Evolutionary conservation across 2,113 vertebrate species (phyloP).

Genomic region (Scomber japonicus): DNA sequence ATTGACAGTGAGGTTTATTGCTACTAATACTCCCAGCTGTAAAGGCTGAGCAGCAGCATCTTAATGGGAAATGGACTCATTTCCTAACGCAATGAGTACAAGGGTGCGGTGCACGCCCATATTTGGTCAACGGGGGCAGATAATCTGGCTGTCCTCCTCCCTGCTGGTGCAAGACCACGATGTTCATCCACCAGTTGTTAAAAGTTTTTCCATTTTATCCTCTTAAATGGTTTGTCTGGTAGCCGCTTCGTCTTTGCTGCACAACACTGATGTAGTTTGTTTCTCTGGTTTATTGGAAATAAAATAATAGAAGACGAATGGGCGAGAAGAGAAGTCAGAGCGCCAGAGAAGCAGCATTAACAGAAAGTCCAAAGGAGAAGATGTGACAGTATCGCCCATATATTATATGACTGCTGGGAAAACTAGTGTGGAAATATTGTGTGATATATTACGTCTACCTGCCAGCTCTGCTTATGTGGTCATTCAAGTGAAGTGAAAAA

Average conservation of each 20-base stretch:
- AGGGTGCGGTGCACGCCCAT: slow-evolving; percentile 70
- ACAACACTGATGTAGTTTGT: neutral
- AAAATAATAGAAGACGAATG: neutral
- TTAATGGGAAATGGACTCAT: slow-evolving; percentile 81
- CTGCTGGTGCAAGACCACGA: slow-evolving; percentile 2
- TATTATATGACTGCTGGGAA: neutral
- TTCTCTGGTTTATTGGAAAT: neutral
- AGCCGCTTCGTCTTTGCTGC: neutral
- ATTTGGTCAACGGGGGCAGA: slow-evolving; percentile 71
- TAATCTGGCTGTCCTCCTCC: slow-evolving; percentile 58
- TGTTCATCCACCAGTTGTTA: slow-evolving; percentile 13
- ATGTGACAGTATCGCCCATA: neutral
- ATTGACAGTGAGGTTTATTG: slow-evolving; percentile 82
- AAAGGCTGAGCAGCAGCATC: slow-evolving; percentile 74
- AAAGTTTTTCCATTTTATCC: slow-evolving; percentile 22
- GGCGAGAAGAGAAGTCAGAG: neutral
- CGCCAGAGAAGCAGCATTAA: neutral
- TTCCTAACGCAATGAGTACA: slow-evolving; percentile 70
- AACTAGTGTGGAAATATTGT: too few relatives aligned
- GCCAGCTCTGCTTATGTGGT: too few relatives aligned
- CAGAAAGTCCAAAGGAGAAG: neutral
- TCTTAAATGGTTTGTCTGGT: neutral
- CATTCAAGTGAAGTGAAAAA: too few relatives aligned
- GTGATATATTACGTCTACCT: too few relatives aligned
- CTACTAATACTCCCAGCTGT: slow-evolving; percentile 81